A percentile compares a stretch with the other conserved stretches of the same genome.
phyloP scores from a whole-genome alignment of 1,140 invertebrate species.

The Aethina tumida region DNA sequence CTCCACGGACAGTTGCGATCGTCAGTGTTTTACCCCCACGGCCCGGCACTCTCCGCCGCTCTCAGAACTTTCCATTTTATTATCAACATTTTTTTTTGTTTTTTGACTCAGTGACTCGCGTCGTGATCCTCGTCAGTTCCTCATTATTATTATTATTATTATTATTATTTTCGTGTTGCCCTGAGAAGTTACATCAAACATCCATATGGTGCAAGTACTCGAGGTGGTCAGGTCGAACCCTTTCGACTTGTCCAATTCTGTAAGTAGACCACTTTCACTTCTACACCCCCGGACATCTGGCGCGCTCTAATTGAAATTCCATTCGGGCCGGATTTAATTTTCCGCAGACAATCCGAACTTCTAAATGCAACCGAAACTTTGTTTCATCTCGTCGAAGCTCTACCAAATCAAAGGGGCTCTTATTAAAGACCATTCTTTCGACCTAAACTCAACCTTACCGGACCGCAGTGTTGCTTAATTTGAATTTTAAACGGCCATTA shows the following conservation, averaged over 20 bases:
- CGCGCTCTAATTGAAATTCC: too few relatives aligned
- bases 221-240: slow-evolving; percentile 33
- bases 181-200: slow-evolving; percentile 6
- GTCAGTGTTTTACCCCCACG: background rate
- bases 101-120: background rate
- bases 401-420: too few relatives aligned
- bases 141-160: slow-evolving; percentile 5
- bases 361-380: too few relatives aligned
- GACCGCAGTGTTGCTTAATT: too few relatives aligned
- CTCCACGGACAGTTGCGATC: background rate
- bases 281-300: too few relatives aligned
- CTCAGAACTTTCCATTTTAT: background rate
- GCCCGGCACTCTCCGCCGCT: background rate
- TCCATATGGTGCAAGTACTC: slow-evolving; percentile 37
- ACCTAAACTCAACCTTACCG: too few relatives aligned
- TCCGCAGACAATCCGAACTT: too few relatives aligned
- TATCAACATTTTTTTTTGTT: background rate
- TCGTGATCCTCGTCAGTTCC: slow-evolving; percentile 2
- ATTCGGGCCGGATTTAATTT: too few relatives aligned
- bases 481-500: too few relatives aligned
- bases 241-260: slow-evolving; percentile 33
- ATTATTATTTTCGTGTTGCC: slow-evolving; percentile 6
- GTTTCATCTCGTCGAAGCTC: too few relatives aligned
- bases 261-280: slow-evolving; percentile 28
- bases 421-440: too few relatives aligned